Percentiles rank a stretch among this genome's conserved stretches.
phyloP scores from a whole-genome alignment of 1,140 invertebrate genomes.

The Chlorops oryzae region DNA sequence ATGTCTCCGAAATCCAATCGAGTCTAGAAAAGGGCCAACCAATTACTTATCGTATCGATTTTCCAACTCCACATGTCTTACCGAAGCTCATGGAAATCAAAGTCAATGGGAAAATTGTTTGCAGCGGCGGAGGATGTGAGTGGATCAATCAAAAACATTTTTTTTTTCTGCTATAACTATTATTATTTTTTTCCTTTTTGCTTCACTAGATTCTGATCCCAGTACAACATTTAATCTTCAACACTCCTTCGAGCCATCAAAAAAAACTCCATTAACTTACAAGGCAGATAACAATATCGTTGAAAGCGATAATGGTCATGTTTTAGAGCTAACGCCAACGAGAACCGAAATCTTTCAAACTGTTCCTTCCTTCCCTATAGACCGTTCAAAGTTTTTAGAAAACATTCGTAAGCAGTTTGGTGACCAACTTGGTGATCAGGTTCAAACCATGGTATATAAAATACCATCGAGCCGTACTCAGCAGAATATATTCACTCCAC shows the following conservation, averaged over 20 bases:
- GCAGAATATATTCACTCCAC: too few relatives aligned
- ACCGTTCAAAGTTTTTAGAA: background rate
- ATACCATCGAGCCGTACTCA: too few relatives aligned
- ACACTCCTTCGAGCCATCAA: slow-evolving; percentile 7
- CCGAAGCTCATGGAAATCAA: slow-evolving; percentile 14
- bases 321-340: too few relatives aligned
- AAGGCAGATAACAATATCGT: too few relatives aligned
- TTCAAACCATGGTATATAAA: too few relatives aligned
- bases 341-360: too few relatives aligned
- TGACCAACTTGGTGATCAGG: too few relatives aligned
- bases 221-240: slow-evolving; percentile 8
- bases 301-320: too few relatives aligned
- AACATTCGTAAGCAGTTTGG: too few relatives aligned
- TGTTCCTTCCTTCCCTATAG: too few relatives aligned
- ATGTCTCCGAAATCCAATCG: slow-evolving; percentile 5
- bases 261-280: too few relatives aligned
- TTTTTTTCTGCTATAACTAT: background rate
- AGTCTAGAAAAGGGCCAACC: slow-evolving; percentile 9
- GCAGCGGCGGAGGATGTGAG: slow-evolving; percentile 9
- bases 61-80: slow-evolving; percentile 9
- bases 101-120: slow-evolving; percentile 10
- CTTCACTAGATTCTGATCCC: slow-evolving; percentile 14
- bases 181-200: background rate
- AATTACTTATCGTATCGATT: slow-evolving; percentile 14
- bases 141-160: background rate